These are phyloP conservation scores for Mantis religiosa DNA, from an alignment of 2,888 invertebrate species.

Conservation along the genomic window DNA sequence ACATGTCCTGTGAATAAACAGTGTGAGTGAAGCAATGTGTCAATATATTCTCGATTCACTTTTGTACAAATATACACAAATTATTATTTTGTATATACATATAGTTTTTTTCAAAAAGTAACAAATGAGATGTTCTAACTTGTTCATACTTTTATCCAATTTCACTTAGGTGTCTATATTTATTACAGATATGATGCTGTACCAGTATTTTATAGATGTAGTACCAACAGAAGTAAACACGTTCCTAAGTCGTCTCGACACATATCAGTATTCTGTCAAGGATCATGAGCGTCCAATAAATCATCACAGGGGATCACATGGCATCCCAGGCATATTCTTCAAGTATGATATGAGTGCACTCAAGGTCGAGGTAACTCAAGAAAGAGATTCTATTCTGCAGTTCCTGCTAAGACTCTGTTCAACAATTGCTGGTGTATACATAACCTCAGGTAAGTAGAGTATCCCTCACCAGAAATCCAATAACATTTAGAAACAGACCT, in stretches of 20 bases:
- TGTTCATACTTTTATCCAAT: too few relatives aligned
- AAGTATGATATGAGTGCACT: conserved; percentile 92
- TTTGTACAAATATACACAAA: too few relatives aligned
- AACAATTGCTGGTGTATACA: conserved; percentile 87
- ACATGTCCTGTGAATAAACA: too few relatives aligned
- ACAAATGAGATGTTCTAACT: too few relatives aligned
- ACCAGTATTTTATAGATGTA: conserved; percentile 92
- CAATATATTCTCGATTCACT: too few relatives aligned
- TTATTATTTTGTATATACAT: too few relatives aligned
- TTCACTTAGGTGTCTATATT: too few relatives aligned
- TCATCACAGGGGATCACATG: conserved; percentile 76
- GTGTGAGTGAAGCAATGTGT: too few relatives aligned
- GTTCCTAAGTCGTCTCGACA: conserved; percentile 65
- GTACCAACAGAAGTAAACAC: conserved; percentile 93
- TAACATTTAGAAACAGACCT: too few relatives aligned
- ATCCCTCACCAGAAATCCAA: too few relatives aligned
- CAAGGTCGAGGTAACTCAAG: conserved; percentile 76
- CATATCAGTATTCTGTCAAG: conserved; percentile 93
- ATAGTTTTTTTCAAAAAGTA: too few relatives aligned
- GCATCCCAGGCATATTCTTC: conserved; percentile 90
- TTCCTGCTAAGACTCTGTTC: conserved; percentile 87
- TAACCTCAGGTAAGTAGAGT: conserved; percentile 77
- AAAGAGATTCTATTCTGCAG: conserved; percentile 70
- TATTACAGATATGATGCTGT: conserved; percentile 66
- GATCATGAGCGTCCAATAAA: conserved; percentile 78